Percentiles rank a stretch among this genome's conserved stretches.
Evolutionary conservation across 2,113 vertebrate genomes (phyloP).

Genomic region (Labrus mixtus): DNA sequence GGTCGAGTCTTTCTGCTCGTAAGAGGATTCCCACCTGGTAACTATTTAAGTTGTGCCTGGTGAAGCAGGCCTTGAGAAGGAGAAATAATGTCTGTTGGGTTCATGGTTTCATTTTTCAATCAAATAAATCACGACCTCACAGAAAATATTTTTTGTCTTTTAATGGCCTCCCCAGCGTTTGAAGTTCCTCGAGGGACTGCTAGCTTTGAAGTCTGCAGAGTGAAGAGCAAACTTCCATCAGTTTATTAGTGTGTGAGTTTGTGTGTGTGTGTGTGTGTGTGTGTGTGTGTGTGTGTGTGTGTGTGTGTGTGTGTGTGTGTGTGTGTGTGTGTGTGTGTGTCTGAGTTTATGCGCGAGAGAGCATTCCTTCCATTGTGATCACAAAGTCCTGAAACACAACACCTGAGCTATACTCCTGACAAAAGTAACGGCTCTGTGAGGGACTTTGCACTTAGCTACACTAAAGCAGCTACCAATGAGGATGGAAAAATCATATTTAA

Average conservation of each 20-base stretch:
- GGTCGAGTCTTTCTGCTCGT: constrained; percentile 46
- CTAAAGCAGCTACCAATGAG: constrained; percentile 1
- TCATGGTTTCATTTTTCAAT: constrained; percentile 85
- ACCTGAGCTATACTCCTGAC: constrained; percentile 47
- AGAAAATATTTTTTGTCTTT: constrained; percentile 84
- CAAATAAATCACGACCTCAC: constrained; percentile 84
- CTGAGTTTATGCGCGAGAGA: neutral
- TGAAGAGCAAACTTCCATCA: constrained; percentile 46
- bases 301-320: no score
- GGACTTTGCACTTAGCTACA: constrained; percentile 5
- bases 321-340: no score
- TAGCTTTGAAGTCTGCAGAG: constrained; percentile 75
- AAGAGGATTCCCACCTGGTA: constrained; percentile 80
- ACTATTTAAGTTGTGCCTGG: constrained; percentile 73
- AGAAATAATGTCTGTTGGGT: constrained; percentile 80
- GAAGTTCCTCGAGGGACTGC: constrained; percentile 76
- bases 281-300: constrained; percentile 15
- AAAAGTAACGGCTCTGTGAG: constrained; percentile 28
- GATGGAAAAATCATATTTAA: neutral
- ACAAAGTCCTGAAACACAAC: constrained; percentile 63
- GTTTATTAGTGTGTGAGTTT: constrained; percentile 34
- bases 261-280: constrained; percentile 43
- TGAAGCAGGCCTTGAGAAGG: constrained; percentile 71
- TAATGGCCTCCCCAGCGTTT: constrained; percentile 81
- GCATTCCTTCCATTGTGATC: constrained; percentile 42